These are phyloP conservation scores for Blennius ocellaris DNA, from an alignment of 2,113 vertebrate genomes.

Conservation along the genomic window DNA sequence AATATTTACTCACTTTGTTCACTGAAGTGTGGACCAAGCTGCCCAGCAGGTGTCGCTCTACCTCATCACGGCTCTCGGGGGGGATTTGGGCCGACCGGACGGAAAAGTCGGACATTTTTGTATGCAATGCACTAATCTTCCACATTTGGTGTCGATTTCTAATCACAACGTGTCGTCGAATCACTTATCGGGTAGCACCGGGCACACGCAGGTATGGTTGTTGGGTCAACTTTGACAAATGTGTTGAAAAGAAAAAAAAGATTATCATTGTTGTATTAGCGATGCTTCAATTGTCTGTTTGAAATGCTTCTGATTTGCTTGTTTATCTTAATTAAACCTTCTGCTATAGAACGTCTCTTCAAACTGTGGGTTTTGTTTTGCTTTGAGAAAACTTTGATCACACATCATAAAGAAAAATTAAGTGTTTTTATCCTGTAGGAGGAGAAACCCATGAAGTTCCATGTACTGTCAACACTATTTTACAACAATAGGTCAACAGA, in stretches of 20 bases:
- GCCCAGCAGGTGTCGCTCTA: conserved; percentile 72
- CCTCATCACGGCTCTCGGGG: conserved; percentile 68
- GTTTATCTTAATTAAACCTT: conserved; percentile 65
- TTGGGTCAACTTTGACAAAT: conserved; percentile 11
- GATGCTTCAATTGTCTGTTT: conserved; percentile 38
- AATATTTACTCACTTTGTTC: conserved; percentile 71
- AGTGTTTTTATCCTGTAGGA: no score
- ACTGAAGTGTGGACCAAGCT: conserved; percentile 58
- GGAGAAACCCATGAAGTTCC: no score
- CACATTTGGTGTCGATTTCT: conserved; percentile 33
- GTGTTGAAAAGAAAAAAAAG: conserved; percentile 7
- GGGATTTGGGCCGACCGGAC: conserved; percentile 29
- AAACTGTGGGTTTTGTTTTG: neutral
- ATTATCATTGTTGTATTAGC: conserved; percentile 51
- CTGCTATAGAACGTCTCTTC: neutral
- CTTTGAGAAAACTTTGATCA: no score
- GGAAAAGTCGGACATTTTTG: conserved; percentile 24
- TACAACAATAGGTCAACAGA: neutral
- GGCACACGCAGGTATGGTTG: conserved; percentile 9
- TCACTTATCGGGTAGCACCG: conserved; percentile 16
- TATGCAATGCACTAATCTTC: conserved; percentile 66
- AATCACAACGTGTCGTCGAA: conserved; percentile 29
- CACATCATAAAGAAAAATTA: no score
- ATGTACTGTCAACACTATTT: no score
- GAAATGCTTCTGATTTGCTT: conserved; percentile 45